Evolutionary conservation across 1,140 invertebrate genomes (phyloP).

Genomic region (Temnothorax curvispinosus): DNA sequence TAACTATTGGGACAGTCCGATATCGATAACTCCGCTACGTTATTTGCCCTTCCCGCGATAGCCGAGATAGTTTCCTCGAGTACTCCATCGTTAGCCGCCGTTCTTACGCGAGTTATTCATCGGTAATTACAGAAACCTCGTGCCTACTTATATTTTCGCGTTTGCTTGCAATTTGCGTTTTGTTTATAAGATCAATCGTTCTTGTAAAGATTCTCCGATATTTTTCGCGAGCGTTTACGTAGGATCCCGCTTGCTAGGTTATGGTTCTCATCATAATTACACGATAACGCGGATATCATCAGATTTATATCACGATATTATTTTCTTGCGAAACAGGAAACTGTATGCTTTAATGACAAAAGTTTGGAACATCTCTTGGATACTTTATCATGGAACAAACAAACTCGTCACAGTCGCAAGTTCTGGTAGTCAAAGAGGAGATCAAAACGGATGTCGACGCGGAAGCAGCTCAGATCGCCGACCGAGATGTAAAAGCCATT

Average conservation of each 20-base stretch:
- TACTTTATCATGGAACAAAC: conserved; percentile 68
- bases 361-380: conserved; percentile 24
- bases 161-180: not conserved
- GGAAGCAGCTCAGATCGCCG: not conserved
- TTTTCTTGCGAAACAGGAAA: conserved; percentile 59
- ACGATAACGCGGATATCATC: not conserved
- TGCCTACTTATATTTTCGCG: not conserved
- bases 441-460: not conserved
- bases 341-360: conserved; percentile 54
- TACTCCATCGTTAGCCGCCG: not conserved
- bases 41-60: not conserved
- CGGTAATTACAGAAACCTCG: too few species aligned
- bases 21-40: not conserved
- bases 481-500: not conserved
- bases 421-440: not conserved
- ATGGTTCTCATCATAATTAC: conserved; percentile 33
- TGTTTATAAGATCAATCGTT: not conserved
- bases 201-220: not conserved
- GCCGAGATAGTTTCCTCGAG: not conserved
- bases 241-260: conserved; percentile 48
- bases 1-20: too few species aligned
- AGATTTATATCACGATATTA: conserved; percentile 18
- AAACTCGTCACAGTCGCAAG: conserved; percentile 28
- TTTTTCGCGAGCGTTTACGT: not conserved
- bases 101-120: not conserved